phyloP scores from a whole-genome alignment of 2,888 invertebrate genomes.

The Apamea epomidion region DNA sequence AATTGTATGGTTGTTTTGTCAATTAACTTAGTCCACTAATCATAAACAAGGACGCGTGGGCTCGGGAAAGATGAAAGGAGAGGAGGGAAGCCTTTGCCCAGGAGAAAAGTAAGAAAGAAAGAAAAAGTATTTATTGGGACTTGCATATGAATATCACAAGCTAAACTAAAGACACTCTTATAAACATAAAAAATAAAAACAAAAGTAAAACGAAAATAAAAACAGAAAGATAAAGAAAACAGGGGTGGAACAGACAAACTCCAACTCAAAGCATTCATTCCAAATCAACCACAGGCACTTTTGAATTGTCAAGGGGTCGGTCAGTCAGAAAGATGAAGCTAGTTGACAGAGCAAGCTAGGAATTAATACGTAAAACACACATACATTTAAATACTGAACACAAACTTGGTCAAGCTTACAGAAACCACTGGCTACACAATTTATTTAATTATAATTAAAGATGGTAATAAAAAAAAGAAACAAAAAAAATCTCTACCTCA shows the following conservation, averaged over 20 bases:
- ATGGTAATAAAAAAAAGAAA: slow-evolving; percentile 2
- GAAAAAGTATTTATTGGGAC: too few species aligned
- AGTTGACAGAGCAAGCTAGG: not conserved
- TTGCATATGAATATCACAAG: too few species aligned
- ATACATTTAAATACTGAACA: not conserved
- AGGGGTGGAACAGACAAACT: too few species aligned
- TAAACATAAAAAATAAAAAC: too few species aligned
- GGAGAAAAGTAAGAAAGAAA: too few species aligned
- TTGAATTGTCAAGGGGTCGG: too few species aligned
- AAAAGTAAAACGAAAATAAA: too few species aligned
- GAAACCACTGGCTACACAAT: not conserved
- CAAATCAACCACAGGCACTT: too few species aligned
- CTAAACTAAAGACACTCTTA: too few species aligned
- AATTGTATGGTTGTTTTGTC: not conserved
- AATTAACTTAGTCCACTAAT: not conserved
- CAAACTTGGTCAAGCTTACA: not conserved
- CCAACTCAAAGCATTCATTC: too few species aligned
- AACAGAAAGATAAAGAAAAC: too few species aligned
- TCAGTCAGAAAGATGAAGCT: too few species aligned
- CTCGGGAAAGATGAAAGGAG: not conserved
- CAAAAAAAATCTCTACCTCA: not conserved
- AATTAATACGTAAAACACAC: not conserved
- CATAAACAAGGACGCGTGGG: not conserved
- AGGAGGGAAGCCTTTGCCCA: not conserved
- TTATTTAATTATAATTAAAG: not conserved